Evolutionary conservation across 1,140 invertebrate genomes (phyloP), one percentile per base, ranked within the genome.

Genomic region (Monochamus saltuarius): DNA sequence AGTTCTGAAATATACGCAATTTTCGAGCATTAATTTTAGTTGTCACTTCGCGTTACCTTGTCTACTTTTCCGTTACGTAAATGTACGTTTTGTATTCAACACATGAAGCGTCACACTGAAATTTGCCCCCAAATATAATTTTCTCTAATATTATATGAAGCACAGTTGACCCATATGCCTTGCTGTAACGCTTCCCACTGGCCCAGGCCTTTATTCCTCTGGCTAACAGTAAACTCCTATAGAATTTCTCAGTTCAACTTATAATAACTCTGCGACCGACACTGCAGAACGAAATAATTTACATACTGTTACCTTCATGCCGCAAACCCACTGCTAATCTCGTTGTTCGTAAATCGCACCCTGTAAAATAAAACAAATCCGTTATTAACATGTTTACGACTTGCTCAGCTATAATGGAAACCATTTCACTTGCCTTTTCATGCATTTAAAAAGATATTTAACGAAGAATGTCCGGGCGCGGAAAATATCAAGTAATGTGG

Each of bases 231-330:
- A 29, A 29, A 29, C 22, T 29, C 11, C 14, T 16, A n/a, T 7
- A 47, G 29, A 47, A 16, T 47, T 29, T n/a, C 17, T 17, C 19
- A 7, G 17, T 6, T 14, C 3, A 47, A 29, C 11, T 47, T 47
- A 29, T 47, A 47, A 47, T 47, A 47, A 47, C 19, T 14, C 17
- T 17, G 29, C 13, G 10, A 47, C 17, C 17, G 39, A 29, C 2
- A 19, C 29, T 19, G 19, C 29, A 16, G 10, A 47, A 47, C 17
- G 59, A 46, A 47, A 61, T 61, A 53, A 46, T 61, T 61, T 61
- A 53, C 59, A 61, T 61, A 55, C 46, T 52, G 47, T 17, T 52
- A 29, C 22, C 22, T 29, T 29, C 22, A 29, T 29, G 22, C 22
- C 22, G 22, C 22, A 29, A 6, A 29, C 22, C 22, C 22, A 29